Base-by-base conservation (phyloP, 2,888 invertebrate species). In the Scrobipalpa costella region DNA sequence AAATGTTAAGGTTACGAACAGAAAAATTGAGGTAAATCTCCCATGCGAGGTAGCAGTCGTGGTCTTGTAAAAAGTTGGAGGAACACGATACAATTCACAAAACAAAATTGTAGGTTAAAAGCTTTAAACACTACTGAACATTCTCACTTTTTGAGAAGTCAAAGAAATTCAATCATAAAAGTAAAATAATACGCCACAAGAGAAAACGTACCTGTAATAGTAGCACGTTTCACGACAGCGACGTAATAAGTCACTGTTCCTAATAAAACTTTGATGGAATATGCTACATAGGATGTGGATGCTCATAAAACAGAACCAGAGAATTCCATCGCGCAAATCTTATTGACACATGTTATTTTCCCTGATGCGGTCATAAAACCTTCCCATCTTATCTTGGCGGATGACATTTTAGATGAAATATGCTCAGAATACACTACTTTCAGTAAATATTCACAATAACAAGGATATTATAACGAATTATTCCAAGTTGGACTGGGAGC, bases 311-410 rank as follows among this genome's bases (percentile, higher is more conserved):
- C 74, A 75, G 74, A 77, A 78, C 77, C 76, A 77, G 77, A 74
- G 72, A 80, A 80, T 79, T 78, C 80, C 79, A 79, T 79, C 73
- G 72, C 70, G 73, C 71, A 76, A 70, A 73, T 76, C 80, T 77
- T 82, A 86, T 84, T 84, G 82, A 85, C 83, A 82, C 79, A 80
- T 85, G 84, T 85, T 85, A 85, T 85, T 85, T 81, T 80, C 79
- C 74, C 73, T 76, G 78, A 84, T 83, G 78, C 68, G 77, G 71
- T 77, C 83, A 80, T 85, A 87, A 86, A 87, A 84, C 75, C 75
- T 71, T 73, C 74, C 78, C 80, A 83, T 85, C 80, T 84, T 83
- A 83, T 85, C 81, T 80, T 66, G 67, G 75, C 73, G 72, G 72
- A 75, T 79, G 75, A 77, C 78, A 74, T 81, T 47, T 80, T 76